Conservation (phyloP, 2,113 vertebrate genomes). For the Anarhynchus alexandrinus region DNA sequence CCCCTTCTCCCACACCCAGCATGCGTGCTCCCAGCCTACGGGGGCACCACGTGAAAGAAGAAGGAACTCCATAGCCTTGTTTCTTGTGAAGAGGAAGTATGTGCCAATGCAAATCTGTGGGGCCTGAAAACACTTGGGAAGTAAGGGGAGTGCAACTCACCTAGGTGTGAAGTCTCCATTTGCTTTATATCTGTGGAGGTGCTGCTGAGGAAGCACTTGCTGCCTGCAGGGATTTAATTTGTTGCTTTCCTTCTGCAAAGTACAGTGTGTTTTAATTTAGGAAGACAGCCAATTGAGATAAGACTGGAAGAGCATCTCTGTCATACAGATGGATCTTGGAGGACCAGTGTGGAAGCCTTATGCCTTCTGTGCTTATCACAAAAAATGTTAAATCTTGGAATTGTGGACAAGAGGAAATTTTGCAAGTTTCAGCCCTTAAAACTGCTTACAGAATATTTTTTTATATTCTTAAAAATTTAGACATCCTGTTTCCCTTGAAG, state of each 20-base stretch:
- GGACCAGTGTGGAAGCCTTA: neutral
- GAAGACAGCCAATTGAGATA: neutral
- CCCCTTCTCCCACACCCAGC: neutral
- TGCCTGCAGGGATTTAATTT: neutral
- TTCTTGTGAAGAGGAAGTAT: neutral
- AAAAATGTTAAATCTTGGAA: neutral
- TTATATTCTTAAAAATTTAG: neutral
- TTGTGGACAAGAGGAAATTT: neutral
- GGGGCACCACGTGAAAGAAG: neutral
- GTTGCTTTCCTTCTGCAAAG: neutral
- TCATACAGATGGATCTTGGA: neutral
- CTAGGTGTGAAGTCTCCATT: neutral
- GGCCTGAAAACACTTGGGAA: neutral
- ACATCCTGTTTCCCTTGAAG: neutral
- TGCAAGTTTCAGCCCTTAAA: neutral
- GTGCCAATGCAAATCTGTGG: rapidly evolving
- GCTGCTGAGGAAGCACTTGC: neutral
- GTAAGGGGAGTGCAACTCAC: neutral
- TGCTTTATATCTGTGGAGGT: neutral
- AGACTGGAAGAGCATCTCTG: neutral
- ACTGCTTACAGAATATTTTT: neutral
- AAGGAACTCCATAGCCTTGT: neutral
- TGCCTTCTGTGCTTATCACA: neutral
- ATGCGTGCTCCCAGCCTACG: rapidly evolving
- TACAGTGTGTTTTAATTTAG: neutral